Percentiles rank a stretch among this genome's conserved stretches.
These are phyloP conservation scores for Spilosoma lubricipeda DNA, from an alignment of 2,888 invertebrate species.

Conservation along the genomic window DNA sequence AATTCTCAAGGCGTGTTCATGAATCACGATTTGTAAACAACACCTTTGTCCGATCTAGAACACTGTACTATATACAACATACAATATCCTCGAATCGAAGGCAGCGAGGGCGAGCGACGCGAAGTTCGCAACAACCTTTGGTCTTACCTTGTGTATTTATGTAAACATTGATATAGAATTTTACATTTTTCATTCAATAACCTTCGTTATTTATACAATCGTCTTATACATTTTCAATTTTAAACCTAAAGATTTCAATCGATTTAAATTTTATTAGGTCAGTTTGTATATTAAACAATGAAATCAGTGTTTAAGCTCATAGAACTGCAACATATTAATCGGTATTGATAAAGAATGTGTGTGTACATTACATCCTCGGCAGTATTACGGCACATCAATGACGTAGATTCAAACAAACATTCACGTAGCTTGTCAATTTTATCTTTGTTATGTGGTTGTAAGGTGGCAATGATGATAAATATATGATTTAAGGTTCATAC, in stretches of 20 bases:
- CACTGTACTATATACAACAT: conserved; percentile 26
- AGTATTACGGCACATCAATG: conserved; percentile 49
- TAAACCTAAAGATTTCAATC: not conserved
- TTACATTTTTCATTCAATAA: conserved; percentile 6
- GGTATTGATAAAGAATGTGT: conserved; percentile 48
- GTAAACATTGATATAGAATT: conserved; percentile 4
- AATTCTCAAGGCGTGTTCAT: conserved; percentile 39
- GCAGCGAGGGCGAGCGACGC: not conserved
- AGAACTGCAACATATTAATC: conserved; percentile 36
- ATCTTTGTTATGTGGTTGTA: conserved; percentile 11
- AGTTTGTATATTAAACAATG: conserved; percentile 29
- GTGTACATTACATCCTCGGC: conserved; percentile 38
- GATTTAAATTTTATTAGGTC: not conserved
- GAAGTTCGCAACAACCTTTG: conserved; percentile 28
- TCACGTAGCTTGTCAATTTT: conserved; percentile 27
- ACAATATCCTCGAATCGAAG: conserved; percentile 26
- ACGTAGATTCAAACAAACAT: conserved; percentile 42
- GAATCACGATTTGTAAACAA: conserved; percentile 48
- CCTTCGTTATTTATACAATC: not conserved
- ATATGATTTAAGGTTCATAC: not conserved
- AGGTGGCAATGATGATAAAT: not conserved
- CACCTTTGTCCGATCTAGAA: conserved; percentile 37
- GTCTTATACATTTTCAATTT: not conserved
- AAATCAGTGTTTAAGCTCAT: conserved; percentile 43
- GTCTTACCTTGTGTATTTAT: conserved; percentile 14